Evolutionary conservation across 1,140 invertebrate genomes (phyloP), one percentile per base, ranked within the genome.

Genomic region (Phymastichus coffea): DNA sequence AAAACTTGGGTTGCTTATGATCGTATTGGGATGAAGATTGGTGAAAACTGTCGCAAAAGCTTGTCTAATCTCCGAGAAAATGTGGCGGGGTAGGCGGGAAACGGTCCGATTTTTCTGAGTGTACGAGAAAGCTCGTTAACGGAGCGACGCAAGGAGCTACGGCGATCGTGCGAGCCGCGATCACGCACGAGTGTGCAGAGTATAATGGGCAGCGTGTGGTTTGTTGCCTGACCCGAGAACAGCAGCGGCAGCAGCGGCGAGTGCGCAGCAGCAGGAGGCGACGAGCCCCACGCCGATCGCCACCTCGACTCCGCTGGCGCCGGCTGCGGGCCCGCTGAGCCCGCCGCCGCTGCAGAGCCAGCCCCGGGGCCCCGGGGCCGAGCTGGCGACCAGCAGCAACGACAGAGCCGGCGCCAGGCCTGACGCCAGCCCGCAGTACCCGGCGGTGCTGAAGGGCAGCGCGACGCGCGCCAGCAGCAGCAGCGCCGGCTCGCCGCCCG

Each of bases 381-480:
- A 19, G 57, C 47, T 23, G 63, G 57, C 59, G 63, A 58, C 53
- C 57, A 66, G 35, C 55, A 63, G 44, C 35, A 38, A 63, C 68
- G n/a, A 54, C 78, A 14, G 71, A 77, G 22, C 70, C 80, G 19
- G 25, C 57, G 44, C 67, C 75, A 59, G n/a, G n/a, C n/a, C n/a
- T n/a, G n/a, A 69, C 54, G 79, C 83, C 58, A 85, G 82, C 57
- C 35, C 41, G 63, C 68, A 26, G 59, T 88, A 88, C 68, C 88
- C 88, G 35, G 86, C 88, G 2, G 87, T 90, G n/a, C 77, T 90
- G 61, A 89, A 89, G 78, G 87, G 87, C 60, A 82, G 86, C 44
- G 72, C 68, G 2, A 23, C 19, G 12, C 17, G 23, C 4, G 35
- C 22, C 15, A 41, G n/a, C 7, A 38, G 35, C 4, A 22, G 20